These are phyloP conservation scores for Echiichthys vipera DNA, from an alignment of 2,797 vertebrate species.

Conservation along the genomic window DNA sequence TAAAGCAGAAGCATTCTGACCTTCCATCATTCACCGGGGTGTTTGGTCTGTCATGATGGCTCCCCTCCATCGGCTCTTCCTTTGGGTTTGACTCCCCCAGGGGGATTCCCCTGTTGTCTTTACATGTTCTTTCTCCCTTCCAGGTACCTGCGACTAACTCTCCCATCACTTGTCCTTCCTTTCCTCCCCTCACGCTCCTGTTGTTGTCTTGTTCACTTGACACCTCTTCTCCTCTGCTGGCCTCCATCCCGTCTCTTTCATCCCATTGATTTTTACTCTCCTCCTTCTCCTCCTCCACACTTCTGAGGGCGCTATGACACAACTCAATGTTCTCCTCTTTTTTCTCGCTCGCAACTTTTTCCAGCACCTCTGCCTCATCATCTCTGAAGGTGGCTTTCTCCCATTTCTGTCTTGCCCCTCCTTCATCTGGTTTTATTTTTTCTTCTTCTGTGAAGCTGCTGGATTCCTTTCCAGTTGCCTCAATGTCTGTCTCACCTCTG, in stretches of 20 bases:
- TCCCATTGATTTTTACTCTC: background rate
- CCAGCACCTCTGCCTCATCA: background rate
- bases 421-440: slow-evolving; percentile 11
- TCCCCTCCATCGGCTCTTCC: slow-evolving; percentile 27
- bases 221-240: slow-evolving; percentile 1
- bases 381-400: slow-evolving; percentile 22
- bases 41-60: slow-evolving; percentile 74
- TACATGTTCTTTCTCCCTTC: background rate
- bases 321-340: slow-evolving; percentile 39
- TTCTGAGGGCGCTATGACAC: slow-evolving; percentile 35
- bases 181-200: background rate
- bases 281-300: slow-evolving; percentile 6
- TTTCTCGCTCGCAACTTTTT: background rate
- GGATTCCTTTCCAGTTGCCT: slow-evolving; percentile 19
- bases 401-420: background rate
- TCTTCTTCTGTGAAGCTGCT: slow-evolving; percentile 14
- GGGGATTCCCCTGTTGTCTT: background rate
- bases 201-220: background rate
- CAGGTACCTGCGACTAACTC: background rate
- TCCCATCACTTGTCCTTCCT: background rate
- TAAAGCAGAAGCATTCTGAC: slow-evolving; percentile 72
- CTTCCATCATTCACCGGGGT: slow-evolving; percentile 86
- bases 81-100: background rate
- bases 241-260: background rate
- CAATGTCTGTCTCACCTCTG: slow-evolving; percentile 64